Evolutionary conservation across 2,113 vertebrate genomes (phyloP).

Genomic region (Chrysemys picta): DNA sequence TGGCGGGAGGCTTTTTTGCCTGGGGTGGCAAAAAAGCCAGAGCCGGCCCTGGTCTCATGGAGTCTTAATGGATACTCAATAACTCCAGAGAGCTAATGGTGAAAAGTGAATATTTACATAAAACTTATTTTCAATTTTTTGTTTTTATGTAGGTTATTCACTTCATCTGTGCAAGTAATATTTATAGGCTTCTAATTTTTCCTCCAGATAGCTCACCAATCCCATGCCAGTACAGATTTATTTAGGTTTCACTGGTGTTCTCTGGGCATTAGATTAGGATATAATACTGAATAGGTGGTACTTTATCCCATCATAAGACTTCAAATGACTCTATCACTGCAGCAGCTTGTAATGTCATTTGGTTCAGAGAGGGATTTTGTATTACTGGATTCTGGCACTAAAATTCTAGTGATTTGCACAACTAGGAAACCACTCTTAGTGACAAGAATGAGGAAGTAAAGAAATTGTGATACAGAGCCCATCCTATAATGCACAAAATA

Average conservation of each 20-base stretch:
- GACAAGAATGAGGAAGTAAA: neutral
- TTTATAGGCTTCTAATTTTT: neutral
- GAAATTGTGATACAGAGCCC: neutral
- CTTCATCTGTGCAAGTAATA: neutral
- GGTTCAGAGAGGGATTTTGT: constrained; percentile 8
- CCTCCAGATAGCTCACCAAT: neutral
- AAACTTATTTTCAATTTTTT: neutral
- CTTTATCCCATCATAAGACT: constrained; percentile 56
- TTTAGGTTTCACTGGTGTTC: constrained; percentile 52
- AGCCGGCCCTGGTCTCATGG: neutral
- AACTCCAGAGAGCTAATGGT: neutral
- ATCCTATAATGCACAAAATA: neutral
- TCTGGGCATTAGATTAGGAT: constrained; percentile 23
- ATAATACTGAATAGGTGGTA: constrained; percentile 43
- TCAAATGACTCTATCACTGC: constrained; percentile 62
- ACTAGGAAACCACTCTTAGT: neutral
- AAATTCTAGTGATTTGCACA: neutral
- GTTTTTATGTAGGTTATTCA: neutral
- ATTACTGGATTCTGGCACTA: neutral
- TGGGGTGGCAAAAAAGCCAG: too few species aligned
- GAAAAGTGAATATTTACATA: neutral
- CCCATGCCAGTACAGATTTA: constrained; percentile 21
- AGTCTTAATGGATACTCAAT: neutral
- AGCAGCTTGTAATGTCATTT: constrained; percentile 67
- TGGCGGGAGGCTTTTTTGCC: too few species aligned